Evolutionary conservation across 1,140 invertebrate species (phyloP).

Genomic region (Pseudoatta argentina): DNA sequence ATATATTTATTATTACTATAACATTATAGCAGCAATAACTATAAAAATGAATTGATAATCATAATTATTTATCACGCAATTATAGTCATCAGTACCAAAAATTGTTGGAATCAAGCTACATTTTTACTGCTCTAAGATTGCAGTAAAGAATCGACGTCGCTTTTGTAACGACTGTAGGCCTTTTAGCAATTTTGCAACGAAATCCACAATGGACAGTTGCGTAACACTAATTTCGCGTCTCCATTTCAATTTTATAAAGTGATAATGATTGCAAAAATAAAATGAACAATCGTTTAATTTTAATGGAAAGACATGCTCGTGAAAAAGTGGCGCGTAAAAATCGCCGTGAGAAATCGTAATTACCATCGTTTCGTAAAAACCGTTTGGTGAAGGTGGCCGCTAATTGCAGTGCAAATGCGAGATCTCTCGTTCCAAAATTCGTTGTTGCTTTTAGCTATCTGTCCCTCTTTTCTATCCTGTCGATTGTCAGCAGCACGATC

Average conservation of each 20-base stretch:
- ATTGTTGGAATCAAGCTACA: constrained; percentile 12
- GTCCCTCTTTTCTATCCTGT: not conserved
- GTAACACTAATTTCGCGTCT: constrained; percentile 22
- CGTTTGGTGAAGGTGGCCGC: not conserved
- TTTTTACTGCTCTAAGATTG: constrained; percentile 64
- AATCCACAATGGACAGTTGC: constrained; percentile 59
- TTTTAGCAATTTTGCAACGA: constrained; percentile 71
- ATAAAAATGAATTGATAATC: too few species aligned
- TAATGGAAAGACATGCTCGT: not conserved
- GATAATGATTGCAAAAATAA: constrained; percentile 10
- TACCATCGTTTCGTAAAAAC: constrained; percentile 29
- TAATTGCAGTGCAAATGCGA: constrained; percentile 15
- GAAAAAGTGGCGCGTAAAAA: constrained; percentile 16
- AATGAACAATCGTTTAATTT: constrained; percentile 4
- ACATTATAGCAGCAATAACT: too few species aligned
- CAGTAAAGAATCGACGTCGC: constrained; percentile 63
- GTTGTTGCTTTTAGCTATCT: not conserved
- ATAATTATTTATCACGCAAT: too few species aligned
- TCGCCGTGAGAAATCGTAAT: not conserved
- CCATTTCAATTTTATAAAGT: not conserved
- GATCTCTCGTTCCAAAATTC: not conserved
- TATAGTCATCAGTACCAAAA: too few species aligned
- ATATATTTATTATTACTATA: too few species aligned
- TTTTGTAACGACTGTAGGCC: constrained; percentile 17
- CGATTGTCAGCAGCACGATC: constrained; percentile 49